A percentile compares a stretch with the other conserved stretches of the same genome.
phyloP scores from a whole-genome alignment of 2,888 invertebrate species.

The Morpho deidamia region DNA sequence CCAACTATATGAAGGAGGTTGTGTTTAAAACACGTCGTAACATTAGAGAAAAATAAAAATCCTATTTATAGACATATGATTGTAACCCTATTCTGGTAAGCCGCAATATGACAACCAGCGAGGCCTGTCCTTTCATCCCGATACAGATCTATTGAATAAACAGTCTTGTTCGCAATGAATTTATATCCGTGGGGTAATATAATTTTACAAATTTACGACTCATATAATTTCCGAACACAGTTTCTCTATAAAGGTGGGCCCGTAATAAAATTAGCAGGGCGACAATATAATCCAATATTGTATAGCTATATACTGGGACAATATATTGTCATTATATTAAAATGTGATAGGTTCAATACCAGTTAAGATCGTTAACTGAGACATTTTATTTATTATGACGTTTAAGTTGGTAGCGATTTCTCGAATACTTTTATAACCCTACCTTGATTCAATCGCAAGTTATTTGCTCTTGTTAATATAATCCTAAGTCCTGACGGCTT shows the following conservation, averaged over 20 bases:
- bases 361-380: too few relatives aligned
- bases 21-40: too few relatives aligned
- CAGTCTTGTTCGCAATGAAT: constrained; percentile 16
- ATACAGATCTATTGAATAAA: constrained; percentile 31
- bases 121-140: constrained; percentile 28
- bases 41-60: too few relatives aligned
- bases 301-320: neutral
- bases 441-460: too few relatives aligned
- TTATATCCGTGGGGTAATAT: constrained; percentile 15
- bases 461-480: too few relatives aligned
- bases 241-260: constrained; percentile 8
- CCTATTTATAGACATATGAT: neutral
- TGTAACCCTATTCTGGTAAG: constrained; percentile 14
- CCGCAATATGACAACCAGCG: constrained; percentile 32
- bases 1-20: too few relatives aligned
- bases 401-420: too few relatives aligned
- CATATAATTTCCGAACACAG: constrained; percentile 19
- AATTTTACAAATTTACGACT: constrained; percentile 24
- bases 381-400: too few relatives aligned
- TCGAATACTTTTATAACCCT: too few relatives aligned
- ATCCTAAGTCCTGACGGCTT: too few relatives aligned
- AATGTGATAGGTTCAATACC: too few relatives aligned
- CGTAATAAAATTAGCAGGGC: constrained; percentile 7
- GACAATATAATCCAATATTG: constrained; percentile 2
- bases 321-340: too few relatives aligned